Evolutionary conservation across 2,113 vertebrate genomes (phyloP).

Genomic region (Willisornis vidua): DNA sequence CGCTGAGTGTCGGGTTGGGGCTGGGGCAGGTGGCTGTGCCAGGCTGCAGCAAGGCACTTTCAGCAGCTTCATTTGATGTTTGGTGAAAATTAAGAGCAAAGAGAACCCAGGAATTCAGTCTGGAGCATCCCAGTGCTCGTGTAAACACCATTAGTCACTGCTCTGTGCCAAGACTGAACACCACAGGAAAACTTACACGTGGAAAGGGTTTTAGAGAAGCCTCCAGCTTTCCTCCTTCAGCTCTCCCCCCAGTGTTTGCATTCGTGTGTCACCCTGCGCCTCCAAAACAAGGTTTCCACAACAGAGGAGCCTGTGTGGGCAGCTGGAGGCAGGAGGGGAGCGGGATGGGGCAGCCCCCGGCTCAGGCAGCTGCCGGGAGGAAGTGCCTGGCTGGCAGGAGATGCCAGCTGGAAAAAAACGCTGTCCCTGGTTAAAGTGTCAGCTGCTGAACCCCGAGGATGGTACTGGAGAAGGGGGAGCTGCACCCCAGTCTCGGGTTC

Average conservation of each 20-base stretch:
- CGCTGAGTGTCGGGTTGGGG: not conserved
- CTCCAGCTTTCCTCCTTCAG: not conserved
- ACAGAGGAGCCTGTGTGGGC: not conserved
- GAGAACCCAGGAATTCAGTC: rapidly evolving
- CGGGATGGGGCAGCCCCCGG: not conserved
- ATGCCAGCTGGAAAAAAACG: not conserved
- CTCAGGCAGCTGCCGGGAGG: rapidly evolving
- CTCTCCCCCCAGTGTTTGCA: not conserved
- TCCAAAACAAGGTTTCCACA: slow-evolving; percentile 12
- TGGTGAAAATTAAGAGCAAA: not conserved
- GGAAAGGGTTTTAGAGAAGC: not conserved
- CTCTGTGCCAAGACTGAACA: not conserved
- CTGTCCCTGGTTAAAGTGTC: rapidly evolving
- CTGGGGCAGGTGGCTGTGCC: not conserved
- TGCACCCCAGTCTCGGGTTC: not conserved
- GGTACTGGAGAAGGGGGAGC: not conserved
- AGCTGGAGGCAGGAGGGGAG: not conserved
- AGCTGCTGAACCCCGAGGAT: rapidly evolving
- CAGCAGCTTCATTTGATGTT: not conserved
- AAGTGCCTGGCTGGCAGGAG: rapidly evolving
- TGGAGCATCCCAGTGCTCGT: not conserved
- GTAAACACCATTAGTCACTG: not conserved
- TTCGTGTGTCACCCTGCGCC: not conserved
- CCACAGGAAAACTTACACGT: rapidly evolving
- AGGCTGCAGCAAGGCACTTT: not conserved